Percentiles rank a stretch among this genome's conserved stretches.
Evolutionary conservation across 2,797 vertebrate species (phyloP).

Genomic region (Peromyscus eremicus): DNA sequence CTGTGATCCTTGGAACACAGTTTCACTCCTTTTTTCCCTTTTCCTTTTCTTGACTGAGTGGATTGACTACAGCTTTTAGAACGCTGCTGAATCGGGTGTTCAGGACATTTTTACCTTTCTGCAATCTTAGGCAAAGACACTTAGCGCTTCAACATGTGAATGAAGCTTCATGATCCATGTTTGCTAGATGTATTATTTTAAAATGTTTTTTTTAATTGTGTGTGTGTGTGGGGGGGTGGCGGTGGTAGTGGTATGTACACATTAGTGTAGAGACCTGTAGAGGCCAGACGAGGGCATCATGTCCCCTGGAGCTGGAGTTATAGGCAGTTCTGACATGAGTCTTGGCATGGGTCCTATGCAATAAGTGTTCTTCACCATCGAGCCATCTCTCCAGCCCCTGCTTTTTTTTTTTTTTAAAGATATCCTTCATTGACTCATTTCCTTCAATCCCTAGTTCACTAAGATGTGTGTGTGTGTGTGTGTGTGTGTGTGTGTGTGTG

Average conservation of each 20-base stretch:
- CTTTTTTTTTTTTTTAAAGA: background rate
- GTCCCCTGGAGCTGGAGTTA: background rate
- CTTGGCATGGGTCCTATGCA: background rate
- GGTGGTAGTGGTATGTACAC: background rate
- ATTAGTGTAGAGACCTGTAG: background rate
- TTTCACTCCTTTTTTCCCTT: background rate
- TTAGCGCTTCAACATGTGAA: background rate
- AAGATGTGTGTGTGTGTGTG: background rate
- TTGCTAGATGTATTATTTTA: background rate
- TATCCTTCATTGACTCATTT: background rate
- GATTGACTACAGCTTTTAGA: background rate
- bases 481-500: background rate
- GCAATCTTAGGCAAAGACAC: background rate
- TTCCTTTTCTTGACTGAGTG: constrained; percentile 7
- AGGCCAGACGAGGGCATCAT: background rate
- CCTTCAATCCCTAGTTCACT: background rate
- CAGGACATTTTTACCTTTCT: background rate
- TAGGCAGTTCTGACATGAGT: background rate
- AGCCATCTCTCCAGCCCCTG: background rate
- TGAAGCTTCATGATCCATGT: background rate
- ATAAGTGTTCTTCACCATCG: background rate
- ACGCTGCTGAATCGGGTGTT: background rate
- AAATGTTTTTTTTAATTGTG: background rate
- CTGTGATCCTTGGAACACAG: background rate
- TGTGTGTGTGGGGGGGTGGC: background rate